A percentile compares a stretch with the other conserved stretches of the same genome.
Evolutionary conservation across 1,140 invertebrate genomes (phyloP).

Genomic region (Drosophila malerkotliana): DNA sequence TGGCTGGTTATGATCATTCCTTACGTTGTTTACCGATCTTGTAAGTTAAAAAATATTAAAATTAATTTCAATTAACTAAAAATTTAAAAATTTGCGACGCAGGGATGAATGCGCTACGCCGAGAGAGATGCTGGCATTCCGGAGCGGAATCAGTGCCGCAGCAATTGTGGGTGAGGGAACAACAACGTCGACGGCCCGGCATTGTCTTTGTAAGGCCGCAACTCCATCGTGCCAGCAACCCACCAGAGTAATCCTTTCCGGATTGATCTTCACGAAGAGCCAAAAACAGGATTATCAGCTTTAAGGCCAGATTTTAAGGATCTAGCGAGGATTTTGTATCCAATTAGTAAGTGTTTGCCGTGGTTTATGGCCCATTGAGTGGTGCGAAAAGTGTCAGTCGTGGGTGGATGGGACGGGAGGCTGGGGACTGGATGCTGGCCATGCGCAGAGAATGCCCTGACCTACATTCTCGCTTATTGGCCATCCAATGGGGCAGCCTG

Average conservation of each 20-base stretch:
- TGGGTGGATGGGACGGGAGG: neutral
- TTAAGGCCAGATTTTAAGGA: neutral
- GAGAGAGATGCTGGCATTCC: slow-evolving; percentile 19
- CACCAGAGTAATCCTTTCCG: neutral
- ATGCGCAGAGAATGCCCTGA: slow-evolving; percentile 72
- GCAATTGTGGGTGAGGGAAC: slow-evolving; percentile 39
- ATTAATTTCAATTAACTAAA: neutral
- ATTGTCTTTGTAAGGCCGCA: neutral
- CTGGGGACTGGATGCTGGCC: slow-evolving; percentile 44
- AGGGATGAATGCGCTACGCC: neutral
- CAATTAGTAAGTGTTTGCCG: neutral
- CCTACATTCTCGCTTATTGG: slow-evolving; percentile 77
- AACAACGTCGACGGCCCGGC: slow-evolving; percentile 33
- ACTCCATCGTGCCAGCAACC: neutral
- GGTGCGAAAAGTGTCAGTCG: neutral
- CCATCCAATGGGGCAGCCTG: slow-evolving; percentile 67
- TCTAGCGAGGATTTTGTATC: neutral
- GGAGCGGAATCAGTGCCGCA: slow-evolving; percentile 34
- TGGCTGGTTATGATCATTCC: too few relatives aligned
- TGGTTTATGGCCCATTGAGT: neutral
- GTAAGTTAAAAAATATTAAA: neutral
- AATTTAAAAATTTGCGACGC: neutral
- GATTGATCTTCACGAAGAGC: neutral
- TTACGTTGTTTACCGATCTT: neutral
- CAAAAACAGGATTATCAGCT: neutral